Conservation (phyloP, 2,113 vertebrate genomes). For the Daphoenositta chrysoptera region DNA sequence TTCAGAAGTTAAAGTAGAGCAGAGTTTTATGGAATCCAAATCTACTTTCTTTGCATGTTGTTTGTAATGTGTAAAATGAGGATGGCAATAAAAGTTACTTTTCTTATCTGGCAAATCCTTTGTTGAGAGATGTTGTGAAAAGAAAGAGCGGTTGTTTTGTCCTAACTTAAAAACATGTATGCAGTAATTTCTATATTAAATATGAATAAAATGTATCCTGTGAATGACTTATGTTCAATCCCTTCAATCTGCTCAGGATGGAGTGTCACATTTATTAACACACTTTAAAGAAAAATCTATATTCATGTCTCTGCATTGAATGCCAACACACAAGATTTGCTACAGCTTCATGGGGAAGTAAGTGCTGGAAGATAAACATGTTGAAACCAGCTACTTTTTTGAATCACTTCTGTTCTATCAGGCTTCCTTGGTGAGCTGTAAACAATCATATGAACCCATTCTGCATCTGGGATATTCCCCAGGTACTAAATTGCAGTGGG, state of each 20-base stretch:
- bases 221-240: neutral
- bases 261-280: neutral
- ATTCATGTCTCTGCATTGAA: neutral
- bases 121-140: neutral
- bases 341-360: neutral
- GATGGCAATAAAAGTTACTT: neutral
- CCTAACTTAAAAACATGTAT: neutral
- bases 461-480: neutral
- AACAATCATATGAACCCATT: neutral
- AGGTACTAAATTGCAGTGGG: neutral
- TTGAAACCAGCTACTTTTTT: neutral
- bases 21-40: neutral
- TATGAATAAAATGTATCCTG: neutral
- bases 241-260: neutral
- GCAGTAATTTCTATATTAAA: neutral
- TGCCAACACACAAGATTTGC: neutral
- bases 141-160: neutral
- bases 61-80: neutral
- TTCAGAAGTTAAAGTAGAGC: neutral
- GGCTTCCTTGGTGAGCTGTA: neutral
- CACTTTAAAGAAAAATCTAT: neutral
- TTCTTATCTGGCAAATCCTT: neutral
- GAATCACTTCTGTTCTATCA: neutral
- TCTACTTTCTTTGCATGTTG: neutral
- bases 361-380: neutral